These are phyloP conservation scores for Macrocentrus cingulum DNA, from an alignment of 1,140 invertebrate species.

Conservation along the genomic window DNA sequence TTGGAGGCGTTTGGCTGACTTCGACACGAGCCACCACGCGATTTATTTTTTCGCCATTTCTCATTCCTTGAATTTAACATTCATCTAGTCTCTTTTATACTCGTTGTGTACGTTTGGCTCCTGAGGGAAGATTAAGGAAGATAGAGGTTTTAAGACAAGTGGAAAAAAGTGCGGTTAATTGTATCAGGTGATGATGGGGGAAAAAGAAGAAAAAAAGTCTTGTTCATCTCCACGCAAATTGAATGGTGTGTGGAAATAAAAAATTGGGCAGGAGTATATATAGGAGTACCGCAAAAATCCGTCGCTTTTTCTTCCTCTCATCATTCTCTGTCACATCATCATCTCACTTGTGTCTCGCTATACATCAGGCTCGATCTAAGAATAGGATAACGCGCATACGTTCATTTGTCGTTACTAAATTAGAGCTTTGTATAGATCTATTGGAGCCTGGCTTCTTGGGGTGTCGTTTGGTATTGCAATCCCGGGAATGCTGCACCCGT, in stretches of 20 bases:
- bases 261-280: background rate
- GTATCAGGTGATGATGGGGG: background rate
- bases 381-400: conserved; percentile 7
- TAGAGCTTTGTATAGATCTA: conserved; percentile 36
- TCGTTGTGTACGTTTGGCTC: conserved; percentile 31
- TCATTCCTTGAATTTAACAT: background rate
- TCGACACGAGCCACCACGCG: conserved; percentile 25
- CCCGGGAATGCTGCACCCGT: conserved; percentile 62
- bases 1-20: conserved; percentile 36
- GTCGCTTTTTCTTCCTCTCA: conserved; percentile 18
- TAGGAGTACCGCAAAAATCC: background rate
- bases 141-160: conserved; percentile 20
- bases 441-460: conserved; percentile 65
- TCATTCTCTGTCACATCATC: too few species aligned
- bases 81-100: background rate
- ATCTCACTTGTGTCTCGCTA: too few species aligned
- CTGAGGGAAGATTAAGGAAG: conserved; percentile 40
- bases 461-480: conserved; percentile 66
- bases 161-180: background rate
- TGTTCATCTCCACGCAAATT: too few species aligned
- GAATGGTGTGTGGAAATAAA: too few species aligned
- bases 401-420: conserved; percentile 2
- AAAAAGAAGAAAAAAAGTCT: background rate
- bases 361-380: conserved; percentile 11
- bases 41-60: background rate